Percentiles rank a stretch among this genome's conserved stretches.
phyloP scores from a whole-genome alignment of 1,140 invertebrate genomes.

The Drosophila seguyi region DNA sequence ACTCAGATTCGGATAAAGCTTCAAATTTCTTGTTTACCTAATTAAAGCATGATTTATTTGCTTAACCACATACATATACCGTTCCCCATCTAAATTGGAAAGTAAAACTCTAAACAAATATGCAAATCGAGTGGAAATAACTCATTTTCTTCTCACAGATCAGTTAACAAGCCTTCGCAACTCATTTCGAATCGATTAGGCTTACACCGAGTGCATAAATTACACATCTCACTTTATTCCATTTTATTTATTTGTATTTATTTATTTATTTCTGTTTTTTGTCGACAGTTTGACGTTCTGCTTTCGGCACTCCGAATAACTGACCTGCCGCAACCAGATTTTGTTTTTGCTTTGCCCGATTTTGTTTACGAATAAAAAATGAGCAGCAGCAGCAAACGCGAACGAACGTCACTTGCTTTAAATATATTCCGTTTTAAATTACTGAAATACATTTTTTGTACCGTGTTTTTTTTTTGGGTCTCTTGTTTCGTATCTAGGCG shows the following conservation, averaged over 20 bases:
- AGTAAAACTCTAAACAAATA: neutral
- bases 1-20: too few species aligned
- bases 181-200: slow-evolving; percentile 30
- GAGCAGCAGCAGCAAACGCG: slow-evolving; percentile 17
- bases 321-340: slow-evolving; percentile 70
- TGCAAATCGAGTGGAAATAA: slow-evolving; percentile 9
- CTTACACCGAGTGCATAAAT: slow-evolving; percentile 25
- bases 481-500: slow-evolving; percentile 52
- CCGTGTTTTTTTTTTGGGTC: slow-evolving; percentile 29
- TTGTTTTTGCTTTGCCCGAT: slow-evolving; percentile 33
- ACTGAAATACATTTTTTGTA: slow-evolving; percentile 39
- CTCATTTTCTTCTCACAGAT: slow-evolving; percentile 23
- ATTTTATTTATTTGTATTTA: neutral
- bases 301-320: slow-evolving; percentile 53
- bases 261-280: slow-evolving; percentile 28
- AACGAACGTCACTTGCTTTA: slow-evolving; percentile 46
- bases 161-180: slow-evolving; percentile 46
- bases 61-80: neutral
- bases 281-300: slow-evolving; percentile 44
- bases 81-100: neutral
- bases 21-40: too few species aligned
- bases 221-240: slow-evolving; percentile 21
- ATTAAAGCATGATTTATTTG: neutral
- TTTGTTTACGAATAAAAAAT: slow-evolving; percentile 38
- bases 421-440: slow-evolving; percentile 53